Percentiles rank a stretch among this genome's conserved stretches.
Evolutionary conservation across 2,797 vertebrate species (phyloP).

Genomic region (Crocodylus rhombifer): DNA sequence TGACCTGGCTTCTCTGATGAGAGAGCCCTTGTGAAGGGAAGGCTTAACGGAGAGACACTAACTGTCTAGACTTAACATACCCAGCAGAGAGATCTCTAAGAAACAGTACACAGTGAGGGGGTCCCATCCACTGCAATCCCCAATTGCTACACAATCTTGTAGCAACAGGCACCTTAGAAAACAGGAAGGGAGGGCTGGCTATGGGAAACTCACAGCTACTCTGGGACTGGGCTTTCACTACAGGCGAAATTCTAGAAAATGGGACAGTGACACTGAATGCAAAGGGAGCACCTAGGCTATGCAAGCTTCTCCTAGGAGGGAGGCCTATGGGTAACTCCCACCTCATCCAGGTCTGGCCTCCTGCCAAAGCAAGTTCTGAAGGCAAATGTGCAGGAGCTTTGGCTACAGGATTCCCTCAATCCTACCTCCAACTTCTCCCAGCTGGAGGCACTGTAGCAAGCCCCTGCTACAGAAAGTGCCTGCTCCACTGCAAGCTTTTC

Average conservation of each 20-base stretch:
- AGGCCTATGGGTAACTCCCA: not conserved
- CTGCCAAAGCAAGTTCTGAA: not conserved
- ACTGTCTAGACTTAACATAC: not conserved
- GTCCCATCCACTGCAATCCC: too few species aligned
- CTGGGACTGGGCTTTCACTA: not conserved
- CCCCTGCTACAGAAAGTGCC: too few species aligned
- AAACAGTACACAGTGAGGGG: not conserved
- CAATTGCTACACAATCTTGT: too few species aligned
- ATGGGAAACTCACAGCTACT: not conserved
- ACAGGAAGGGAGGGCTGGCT: not conserved
- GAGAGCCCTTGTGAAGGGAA: too few species aligned
- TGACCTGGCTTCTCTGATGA: not conserved
- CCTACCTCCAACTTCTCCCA: rapidly evolving
- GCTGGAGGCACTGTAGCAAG: not conserved
- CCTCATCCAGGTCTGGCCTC: not conserved
- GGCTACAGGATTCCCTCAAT: not conserved
- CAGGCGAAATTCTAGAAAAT: not conserved
- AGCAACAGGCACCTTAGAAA: not conserved
- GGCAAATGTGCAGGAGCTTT: not conserved
- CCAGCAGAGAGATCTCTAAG: not conserved
- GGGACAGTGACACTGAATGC: not conserved
- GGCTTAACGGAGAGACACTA: too few species aligned
- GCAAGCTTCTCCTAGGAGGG: not conserved
- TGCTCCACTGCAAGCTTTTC: too few species aligned
- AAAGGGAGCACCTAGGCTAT: not conserved